Conservation (phyloP, 1,140 invertebrate genomes). For the Cecropterus lyciades region DNA sequence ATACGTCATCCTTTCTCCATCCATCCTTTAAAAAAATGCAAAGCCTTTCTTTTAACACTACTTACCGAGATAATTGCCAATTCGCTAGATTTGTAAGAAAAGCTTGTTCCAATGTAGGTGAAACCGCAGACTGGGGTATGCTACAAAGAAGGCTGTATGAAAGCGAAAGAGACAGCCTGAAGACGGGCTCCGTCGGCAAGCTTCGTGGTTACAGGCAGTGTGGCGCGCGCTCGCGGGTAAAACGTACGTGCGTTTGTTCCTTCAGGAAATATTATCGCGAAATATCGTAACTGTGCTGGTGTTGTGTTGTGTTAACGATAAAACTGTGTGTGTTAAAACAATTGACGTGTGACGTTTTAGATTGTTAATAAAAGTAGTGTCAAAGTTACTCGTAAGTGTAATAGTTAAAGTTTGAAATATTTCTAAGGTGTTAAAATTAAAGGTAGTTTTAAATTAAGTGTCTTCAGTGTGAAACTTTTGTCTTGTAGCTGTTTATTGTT, state of each 20-base stretch:
- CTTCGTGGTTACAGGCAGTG: constrained; percentile 25
- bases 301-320: constrained; percentile 10
- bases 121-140: neutral
- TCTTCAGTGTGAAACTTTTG: constrained; percentile 7
- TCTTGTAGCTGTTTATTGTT: neutral
- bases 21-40: too few relatives aligned
- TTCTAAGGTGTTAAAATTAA: constrained; percentile 24
- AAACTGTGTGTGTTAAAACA: neutral
- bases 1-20: too few relatives aligned
- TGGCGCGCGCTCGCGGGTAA: neutral
- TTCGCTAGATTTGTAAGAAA: too few relatives aligned
- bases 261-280: neutral
- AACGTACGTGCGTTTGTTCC: neutral
- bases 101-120: neutral
- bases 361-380: neutral
- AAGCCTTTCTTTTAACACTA: too few relatives aligned
- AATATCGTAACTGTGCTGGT: constrained; percentile 20
- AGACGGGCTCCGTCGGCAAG: constrained; percentile 25
- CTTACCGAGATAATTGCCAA: too few relatives aligned
- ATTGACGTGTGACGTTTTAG: neutral
- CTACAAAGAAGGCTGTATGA: constrained; percentile 20
- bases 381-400: neutral
- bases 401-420: constrained; percentile 1
- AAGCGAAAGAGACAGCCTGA: constrained; percentile 30
- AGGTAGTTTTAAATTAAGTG: neutral